These are phyloP conservation scores for Chionodraco myersi DNA, from an alignment of 2,113 vertebrate genomes.

Conservation along the genomic window DNA sequence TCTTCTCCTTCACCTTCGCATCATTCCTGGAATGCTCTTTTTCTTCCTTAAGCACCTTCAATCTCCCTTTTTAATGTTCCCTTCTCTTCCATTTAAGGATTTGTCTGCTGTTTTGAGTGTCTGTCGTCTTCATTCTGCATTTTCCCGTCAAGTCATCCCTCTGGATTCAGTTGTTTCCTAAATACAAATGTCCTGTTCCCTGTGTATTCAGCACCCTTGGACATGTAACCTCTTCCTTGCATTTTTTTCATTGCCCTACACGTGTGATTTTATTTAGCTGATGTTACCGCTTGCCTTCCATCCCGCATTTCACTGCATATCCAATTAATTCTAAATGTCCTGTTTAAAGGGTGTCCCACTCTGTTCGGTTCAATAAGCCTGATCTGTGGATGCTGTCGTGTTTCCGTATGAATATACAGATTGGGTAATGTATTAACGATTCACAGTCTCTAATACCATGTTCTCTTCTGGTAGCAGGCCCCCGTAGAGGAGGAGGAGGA, in stretches of 20 bases:
- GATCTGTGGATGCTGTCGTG: conserved; percentile 19
- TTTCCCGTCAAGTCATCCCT: conserved; percentile 23
- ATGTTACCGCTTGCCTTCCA: conserved; percentile 14
- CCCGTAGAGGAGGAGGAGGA: conserved; percentile 57
- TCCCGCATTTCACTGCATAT: conserved; percentile 5
- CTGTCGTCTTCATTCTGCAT: conserved; percentile 23
- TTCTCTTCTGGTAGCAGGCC: conserved; percentile 61
- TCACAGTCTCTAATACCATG: conserved; percentile 34
- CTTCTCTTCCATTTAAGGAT: conserved; percentile 42
- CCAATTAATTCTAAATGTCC: conserved; percentile 15
- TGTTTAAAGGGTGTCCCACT: conserved; percentile 18
- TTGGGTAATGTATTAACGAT: background rate
- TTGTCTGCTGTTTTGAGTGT: conserved; percentile 38
- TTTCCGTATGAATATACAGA: background rate
- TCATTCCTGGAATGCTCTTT: conserved; percentile 55
- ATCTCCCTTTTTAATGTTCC: conserved; percentile 23
- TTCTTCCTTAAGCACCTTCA: conserved; percentile 31
- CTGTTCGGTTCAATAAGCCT: conserved; percentile 11
- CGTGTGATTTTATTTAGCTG: conserved; percentile 16
- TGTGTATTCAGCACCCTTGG: background rate
- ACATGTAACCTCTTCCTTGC: conserved; percentile 24
- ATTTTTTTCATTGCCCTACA: background rate
- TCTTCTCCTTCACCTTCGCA: conserved; percentile 26
- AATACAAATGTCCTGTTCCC: conserved; percentile 24
- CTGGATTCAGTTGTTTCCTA: conserved; percentile 28